These are phyloP conservation scores for Laupala kohalensis DNA, from an alignment of 1,140 invertebrate genomes.

Conservation along the genomic window DNA sequence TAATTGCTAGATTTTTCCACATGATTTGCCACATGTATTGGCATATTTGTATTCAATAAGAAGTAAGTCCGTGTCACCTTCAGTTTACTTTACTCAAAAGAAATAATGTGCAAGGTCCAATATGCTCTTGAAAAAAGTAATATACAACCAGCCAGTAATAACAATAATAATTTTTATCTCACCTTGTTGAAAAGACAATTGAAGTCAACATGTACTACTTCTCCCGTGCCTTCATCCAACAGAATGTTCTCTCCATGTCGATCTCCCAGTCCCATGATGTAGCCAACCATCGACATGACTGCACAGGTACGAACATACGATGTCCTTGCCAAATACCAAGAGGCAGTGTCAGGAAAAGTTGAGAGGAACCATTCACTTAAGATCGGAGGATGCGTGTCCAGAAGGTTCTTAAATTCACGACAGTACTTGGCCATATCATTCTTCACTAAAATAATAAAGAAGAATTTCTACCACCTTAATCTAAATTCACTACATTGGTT, in stretches of 20 bases:
- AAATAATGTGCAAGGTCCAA: too few species aligned
- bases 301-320: slow-evolving; percentile 82
- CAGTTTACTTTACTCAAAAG: too few species aligned
- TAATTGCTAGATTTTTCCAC: too few species aligned
- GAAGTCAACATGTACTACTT: slow-evolving; percentile 95
- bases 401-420: background rate
- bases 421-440: background rate
- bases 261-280: slow-evolving; percentile 92
- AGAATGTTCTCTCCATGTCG: slow-evolving; percentile 96
- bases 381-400: slow-evolving; percentile 68
- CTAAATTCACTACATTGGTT: too few species aligned
- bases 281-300: slow-evolving; percentile 97
- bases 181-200: slow-evolving; percentile 93
- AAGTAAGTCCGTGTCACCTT: too few species aligned
- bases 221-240: slow-evolving; percentile 79
- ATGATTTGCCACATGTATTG: too few species aligned
- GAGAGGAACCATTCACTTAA: slow-evolving; percentile 83
- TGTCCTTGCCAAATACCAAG: slow-evolving; percentile 66
- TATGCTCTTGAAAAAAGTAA: too few species aligned
- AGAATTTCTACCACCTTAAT: background rate
- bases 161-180: too few species aligned
- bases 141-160: too few species aligned
- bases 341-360: slow-evolving; percentile 66
- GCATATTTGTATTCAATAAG: too few species aligned
- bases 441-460: background rate